Base-by-base conservation (phyloP, 2,888 invertebrate species). In the Folsomia candida region DNA sequence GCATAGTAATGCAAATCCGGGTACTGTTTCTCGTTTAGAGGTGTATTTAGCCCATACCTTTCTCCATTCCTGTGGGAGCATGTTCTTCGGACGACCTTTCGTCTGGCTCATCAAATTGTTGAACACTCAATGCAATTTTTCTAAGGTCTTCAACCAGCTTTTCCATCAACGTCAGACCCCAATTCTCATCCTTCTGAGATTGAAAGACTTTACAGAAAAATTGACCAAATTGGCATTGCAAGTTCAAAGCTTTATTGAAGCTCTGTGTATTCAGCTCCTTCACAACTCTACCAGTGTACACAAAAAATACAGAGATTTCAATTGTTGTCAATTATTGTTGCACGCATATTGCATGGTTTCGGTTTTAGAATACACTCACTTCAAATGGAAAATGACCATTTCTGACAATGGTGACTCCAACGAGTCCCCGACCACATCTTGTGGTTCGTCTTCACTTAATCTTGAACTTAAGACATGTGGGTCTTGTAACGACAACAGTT, bases 101-200 rank as follows among this genome's bases (percentile, higher is more conserved):
- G 29, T 79, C 67, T n/a, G 82, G 81, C 71, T 80, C 82, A 74
- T 83, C 81, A 77, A 83, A 83, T n/a, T 80, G 74, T 82, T 95
- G 94, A 27, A 92, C 93, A 82, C 89, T 88, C 74, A 91, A 88
- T 0, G 93, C 92, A 68, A 93, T 86, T n/a, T 91, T 86, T 68
- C 98, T 85, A 54, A 99, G 85, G 83, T 99, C 98, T 20, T 94
- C 86, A 81, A 95, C 94, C 18, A 93, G 88, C 0, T 89, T 88
- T 81, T 93, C 94, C 91, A 98, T 92, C 9, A 98, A 87, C 0
- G 95, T 93, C n/a, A 99, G 84, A 79, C 91, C 91, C 98, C 98
- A 99, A 83, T 98, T 98, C 81, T 95, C 95, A 79, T 97, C 97
- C 80, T 93, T 94, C 79, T 93, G 90, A 47, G 88, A 85, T 83